Evolutionary conservation across 2,888 invertebrate genomes (phyloP), one percentile per base, ranked within the genome.

Genomic region (Drosophila antonietae): DNA sequence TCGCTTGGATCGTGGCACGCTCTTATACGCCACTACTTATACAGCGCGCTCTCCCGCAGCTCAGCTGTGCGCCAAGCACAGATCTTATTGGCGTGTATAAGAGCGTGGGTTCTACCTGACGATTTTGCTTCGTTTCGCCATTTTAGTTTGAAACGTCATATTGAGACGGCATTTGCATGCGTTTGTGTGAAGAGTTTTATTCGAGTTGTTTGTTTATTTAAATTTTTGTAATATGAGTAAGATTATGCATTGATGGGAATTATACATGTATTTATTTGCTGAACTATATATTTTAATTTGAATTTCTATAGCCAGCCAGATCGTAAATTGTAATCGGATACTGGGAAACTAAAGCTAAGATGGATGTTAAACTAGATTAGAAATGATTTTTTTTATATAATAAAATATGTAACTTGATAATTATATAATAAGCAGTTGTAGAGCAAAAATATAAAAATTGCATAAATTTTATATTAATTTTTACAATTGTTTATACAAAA

Each of bases 21-120:
- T 53, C 80, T 76, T 80, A 83, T 80, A 82, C 61, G 1, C n/a
- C 35, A 4, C 23, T 20, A 18, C 28, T 43, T 59, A 55, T 64
- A 49, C 39, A 20, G 20, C 20, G 33, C 41, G n/a, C 41, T 23
- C 57, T 53, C 58, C 37, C n/a, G 18, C 28, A 37, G 63, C 66
- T 73, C 83, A 68, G 80, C 69, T 79, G 68, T 51, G 51, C 35
- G 51, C 10, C 57, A 64, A 80, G 81, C 88, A 68, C 88, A 68
- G 90, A 76, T 84, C 88, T 88, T 82, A 89, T 89, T 84, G 86
- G 77, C 69, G 8, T 15, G 63, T 83, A 89, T 83, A 72, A 80
- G 75, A 73, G 87, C 57, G 51, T 53, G 20, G n/a, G 20, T 44
- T 57, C 46, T 46, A 64, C 57, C 35, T 43, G 49, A 55, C 60